These are phyloP conservation scores for Callipepla squamata DNA, from an alignment of 2,113 vertebrate genomes.

Conservation along the genomic window DNA sequence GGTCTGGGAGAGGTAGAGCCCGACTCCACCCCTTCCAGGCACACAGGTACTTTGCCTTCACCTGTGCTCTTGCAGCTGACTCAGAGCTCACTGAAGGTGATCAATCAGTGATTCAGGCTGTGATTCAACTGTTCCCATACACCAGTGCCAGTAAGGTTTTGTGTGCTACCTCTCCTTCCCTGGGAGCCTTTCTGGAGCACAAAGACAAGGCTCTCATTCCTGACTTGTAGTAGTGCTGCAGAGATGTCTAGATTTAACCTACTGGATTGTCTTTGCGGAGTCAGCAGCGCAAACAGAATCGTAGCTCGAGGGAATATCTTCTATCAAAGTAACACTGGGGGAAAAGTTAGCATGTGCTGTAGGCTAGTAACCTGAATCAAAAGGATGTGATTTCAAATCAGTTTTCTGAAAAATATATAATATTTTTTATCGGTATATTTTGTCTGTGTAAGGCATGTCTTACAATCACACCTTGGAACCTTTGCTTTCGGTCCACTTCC, in stretches of 20 bases:
- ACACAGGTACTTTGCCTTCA: too few species aligned
- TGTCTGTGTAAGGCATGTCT: neutral
- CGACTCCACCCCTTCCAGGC: too few species aligned
- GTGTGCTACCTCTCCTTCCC: neutral
- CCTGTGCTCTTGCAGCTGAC: too few species aligned
- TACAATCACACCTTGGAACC: neutral
- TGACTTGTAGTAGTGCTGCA: neutral
- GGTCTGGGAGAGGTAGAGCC: too few species aligned
- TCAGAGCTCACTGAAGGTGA: too few species aligned
- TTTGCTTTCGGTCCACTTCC: neutral
- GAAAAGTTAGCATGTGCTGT: neutral
- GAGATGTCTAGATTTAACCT: neutral
- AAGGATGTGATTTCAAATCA: neutral
- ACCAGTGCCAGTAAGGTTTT: neutral
- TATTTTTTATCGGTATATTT: neutral
- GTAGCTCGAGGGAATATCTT: neutral
- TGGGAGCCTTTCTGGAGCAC: neutral
- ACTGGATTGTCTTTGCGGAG: neutral
- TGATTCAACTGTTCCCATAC: too few species aligned
- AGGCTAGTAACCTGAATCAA: neutral
- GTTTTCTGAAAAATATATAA: neutral
- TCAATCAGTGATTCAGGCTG: too few species aligned
- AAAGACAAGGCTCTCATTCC: neutral
- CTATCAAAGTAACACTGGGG: neutral
- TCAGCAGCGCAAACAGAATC: neutral